These are phyloP conservation scores for Dicyrtoma fusca DNA, from an alignment of 2,888 invertebrate species.

Conservation along the genomic window DNA sequence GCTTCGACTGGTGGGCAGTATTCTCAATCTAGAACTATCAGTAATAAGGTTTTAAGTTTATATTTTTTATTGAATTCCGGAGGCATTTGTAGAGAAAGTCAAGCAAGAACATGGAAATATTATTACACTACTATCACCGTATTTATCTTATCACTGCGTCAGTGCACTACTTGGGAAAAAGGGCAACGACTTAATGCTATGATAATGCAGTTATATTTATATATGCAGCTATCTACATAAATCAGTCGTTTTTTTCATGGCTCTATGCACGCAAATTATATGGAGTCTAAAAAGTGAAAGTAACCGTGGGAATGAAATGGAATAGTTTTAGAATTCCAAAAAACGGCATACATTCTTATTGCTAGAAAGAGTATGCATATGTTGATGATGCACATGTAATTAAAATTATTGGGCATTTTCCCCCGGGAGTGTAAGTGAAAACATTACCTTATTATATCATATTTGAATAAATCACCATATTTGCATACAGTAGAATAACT, in stretches of 20 bases:
- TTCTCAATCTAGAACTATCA: conserved; percentile 21
- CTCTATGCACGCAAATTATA: too few species aligned
- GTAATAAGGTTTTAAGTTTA: conserved; percentile 10
- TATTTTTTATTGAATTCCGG: not conserved
- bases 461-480: conserved; percentile 31
- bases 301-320: not conserved
- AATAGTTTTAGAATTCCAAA: not conserved
- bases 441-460: conserved; percentile 11
- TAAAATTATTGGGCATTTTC: conserved; percentile 17
- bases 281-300: not conserved
- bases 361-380: too few species aligned
- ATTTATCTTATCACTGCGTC: not conserved
- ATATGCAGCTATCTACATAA: too few species aligned
- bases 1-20: not conserved
- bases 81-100: not conserved
- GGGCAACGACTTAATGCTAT: not conserved
- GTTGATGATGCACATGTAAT: too few species aligned
- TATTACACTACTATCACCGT: not conserved
- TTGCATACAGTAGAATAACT: conserved; percentile 16
- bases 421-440: conserved; percentile 11
- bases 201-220: too few species aligned
- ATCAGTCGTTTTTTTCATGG: too few species aligned
- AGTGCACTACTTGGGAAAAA: not conserved
- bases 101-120: not conserved
- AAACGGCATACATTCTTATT: not conserved